These are phyloP conservation scores for Polydrusus cervinus DNA, from an alignment of 2,888 invertebrate species.

Conservation along the genomic window DNA sequence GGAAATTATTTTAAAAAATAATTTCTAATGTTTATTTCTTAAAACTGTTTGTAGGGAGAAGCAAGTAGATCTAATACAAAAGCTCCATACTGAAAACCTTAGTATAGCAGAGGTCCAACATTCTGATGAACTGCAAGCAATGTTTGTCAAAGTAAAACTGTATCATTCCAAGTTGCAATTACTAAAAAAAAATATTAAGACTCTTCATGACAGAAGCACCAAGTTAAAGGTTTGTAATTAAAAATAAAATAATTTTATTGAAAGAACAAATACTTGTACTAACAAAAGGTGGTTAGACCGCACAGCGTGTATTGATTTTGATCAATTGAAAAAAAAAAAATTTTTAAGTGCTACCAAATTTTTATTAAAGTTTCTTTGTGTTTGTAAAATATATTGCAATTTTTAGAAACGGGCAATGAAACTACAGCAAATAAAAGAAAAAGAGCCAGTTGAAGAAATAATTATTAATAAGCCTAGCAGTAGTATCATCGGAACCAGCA, in stretches of 20 bases:
- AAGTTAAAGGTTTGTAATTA: constrained; percentile 58
- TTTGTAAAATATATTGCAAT: background rate
- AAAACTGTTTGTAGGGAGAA: too few relatives aligned
- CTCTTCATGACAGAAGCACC: constrained; percentile 56
- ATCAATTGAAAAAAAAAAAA: background rate
- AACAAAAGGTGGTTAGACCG: too few relatives aligned
- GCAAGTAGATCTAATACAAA: constrained; percentile 40
- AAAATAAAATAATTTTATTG: too few relatives aligned
- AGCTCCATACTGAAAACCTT: constrained; percentile 58
- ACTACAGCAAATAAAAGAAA: constrained; percentile 55
- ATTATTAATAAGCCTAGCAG: constrained; percentile 27
- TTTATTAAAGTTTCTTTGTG: too few relatives aligned
- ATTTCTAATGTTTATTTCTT: too few relatives aligned
- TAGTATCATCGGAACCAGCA: constrained; percentile 18
- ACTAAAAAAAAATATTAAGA: constrained; percentile 59
- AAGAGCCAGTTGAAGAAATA: constrained; percentile 46
- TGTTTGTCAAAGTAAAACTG: constrained; percentile 57
- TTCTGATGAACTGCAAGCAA: constrained; percentile 56
- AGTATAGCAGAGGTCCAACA: constrained; percentile 56
- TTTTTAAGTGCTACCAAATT: too few relatives aligned
- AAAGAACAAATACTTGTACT: too few relatives aligned
- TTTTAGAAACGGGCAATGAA: constrained; percentile 55
- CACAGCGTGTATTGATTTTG: too few relatives aligned
- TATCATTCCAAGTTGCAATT: constrained; percentile 58
- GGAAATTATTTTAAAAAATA: too few relatives aligned